Evolutionary conservation across 2,113 vertebrate genomes (phyloP).

Genomic region (Rhineura floridana): DNA sequence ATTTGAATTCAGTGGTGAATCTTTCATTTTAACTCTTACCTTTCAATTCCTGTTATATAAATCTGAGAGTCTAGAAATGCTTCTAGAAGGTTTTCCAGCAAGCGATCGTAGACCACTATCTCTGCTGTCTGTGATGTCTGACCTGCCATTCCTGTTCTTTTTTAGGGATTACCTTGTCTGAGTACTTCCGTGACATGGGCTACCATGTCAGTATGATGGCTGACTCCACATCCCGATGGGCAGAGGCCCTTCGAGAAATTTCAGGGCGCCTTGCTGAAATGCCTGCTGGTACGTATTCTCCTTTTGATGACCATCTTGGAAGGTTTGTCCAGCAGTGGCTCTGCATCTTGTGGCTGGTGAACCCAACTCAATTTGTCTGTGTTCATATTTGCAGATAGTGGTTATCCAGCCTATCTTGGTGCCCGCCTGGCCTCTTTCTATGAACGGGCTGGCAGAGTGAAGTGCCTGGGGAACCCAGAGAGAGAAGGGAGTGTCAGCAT

Average conservation of each 20-base stretch:
- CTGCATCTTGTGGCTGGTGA: background rate
- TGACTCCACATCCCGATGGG: conserved; percentile 97
- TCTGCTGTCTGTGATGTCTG: background rate
- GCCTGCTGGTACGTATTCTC: conserved; percentile 88
- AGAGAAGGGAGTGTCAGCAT: conserved; percentile 98
- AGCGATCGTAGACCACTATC: background rate
- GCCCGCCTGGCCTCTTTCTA: conserved; percentile 96
- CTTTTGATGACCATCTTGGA: background rate
- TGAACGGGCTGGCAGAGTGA: conserved; percentile 94
- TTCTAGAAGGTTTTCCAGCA: background rate
- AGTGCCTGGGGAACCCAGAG: conserved; percentile 97
- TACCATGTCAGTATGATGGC: conserved; percentile 99
- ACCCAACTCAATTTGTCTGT: background rate
- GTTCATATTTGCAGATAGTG: conserved; percentile 85
- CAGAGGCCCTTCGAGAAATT: conserved; percentile 96
- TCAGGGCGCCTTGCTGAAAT: conserved; percentile 97
- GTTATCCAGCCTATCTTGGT: conserved; percentile 96
- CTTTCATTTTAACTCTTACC: background rate
- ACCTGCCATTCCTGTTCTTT: background rate
- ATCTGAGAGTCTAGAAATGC: background rate
- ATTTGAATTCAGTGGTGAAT: background rate
- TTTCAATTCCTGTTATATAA: background rate
- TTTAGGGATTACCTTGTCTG: conserved; percentile 94
- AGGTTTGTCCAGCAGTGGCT: background rate
- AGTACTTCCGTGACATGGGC: conserved; percentile 99